Conservation (phyloP, 2,797 vertebrate species). For the Acipenser oxyrinchus region DNA sequence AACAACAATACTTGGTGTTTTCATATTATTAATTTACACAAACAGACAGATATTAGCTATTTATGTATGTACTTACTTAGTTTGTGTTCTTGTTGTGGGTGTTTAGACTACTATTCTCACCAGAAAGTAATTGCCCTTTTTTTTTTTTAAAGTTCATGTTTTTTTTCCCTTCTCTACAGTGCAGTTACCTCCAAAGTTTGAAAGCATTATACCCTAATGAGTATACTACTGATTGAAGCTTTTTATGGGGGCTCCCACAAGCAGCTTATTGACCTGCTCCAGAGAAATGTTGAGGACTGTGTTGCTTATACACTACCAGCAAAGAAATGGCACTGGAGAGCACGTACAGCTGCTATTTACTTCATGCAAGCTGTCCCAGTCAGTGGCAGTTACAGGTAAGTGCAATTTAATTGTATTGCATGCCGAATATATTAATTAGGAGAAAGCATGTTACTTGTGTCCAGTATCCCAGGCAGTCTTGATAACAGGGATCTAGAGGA, state of each 20-base stretch:
- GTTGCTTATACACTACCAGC: constrained; percentile 71
- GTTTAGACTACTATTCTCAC: no score
- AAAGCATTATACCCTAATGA: constrained; percentile 44
- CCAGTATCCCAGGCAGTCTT: no score
- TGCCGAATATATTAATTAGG: constrained; percentile 13
- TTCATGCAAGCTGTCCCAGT: constrained; percentile 77
- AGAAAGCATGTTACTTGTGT: background rate
- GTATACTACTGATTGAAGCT: constrained; percentile 75
- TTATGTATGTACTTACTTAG: no score
- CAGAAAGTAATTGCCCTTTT: background rate
- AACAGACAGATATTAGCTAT: no score
- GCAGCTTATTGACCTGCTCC: constrained; percentile 80
- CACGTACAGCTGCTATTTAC: constrained; percentile 76
- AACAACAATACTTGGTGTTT: no score
- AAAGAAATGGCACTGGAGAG: constrained; percentile 96
- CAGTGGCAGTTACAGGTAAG: constrained; percentile 72
- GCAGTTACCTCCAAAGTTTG: constrained; percentile 21
- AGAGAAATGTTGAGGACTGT: constrained; percentile 55
- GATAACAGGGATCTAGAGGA: no score
- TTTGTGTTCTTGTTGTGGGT: no score
- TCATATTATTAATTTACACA: no score
- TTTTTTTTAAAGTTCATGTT: background rate
- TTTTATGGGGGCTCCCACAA: constrained; percentile 91
- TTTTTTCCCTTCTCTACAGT: background rate
- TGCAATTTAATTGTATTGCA: background rate